Percentiles rank a stretch among this genome's conserved stretches.
Conservation (phyloP, 2,113 vertebrate species). For the Marmota flaviventris region DNA sequence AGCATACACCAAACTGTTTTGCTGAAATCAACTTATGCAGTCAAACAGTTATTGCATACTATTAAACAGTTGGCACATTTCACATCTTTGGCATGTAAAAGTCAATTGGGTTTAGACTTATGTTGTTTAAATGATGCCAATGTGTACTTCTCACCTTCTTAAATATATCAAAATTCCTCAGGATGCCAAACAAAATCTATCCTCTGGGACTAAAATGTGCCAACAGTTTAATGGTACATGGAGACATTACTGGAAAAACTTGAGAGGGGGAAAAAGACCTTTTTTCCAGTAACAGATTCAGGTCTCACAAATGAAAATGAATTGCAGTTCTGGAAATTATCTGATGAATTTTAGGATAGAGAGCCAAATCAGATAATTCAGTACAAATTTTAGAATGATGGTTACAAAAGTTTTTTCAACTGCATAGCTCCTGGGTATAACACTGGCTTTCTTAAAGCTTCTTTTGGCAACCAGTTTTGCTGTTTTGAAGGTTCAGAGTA, state of each 20-base stretch:
- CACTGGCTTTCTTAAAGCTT: constrained; percentile 50
- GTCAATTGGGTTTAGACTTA: constrained; percentile 84
- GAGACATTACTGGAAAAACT: constrained; percentile 67
- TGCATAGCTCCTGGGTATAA: constrained; percentile 38
- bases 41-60: constrained; percentile 75
- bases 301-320: constrained; percentile 54
- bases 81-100: constrained; percentile 79
- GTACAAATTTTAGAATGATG: constrained; percentile 61
- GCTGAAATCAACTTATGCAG: constrained; percentile 65
- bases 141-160: constrained; percentile 85
- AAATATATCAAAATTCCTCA: constrained; percentile 81
- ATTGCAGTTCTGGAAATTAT: constrained; percentile 56
- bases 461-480: constrained; percentile 51
- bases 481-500: constrained; percentile 54
- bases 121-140: constrained; percentile 83
- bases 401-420: constrained; percentile 38
- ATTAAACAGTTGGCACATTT: constrained; percentile 79
- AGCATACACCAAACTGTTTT: constrained; percentile 69
- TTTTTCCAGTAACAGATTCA: constrained; percentile 56
- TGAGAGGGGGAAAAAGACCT: constrained; percentile 36
- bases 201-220: constrained; percentile 77
- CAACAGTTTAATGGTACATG: constrained; percentile 75
- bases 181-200: constrained; percentile 81
- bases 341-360: constrained; percentile 42
- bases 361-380: constrained; percentile 61